Conservation (phyloP, 2,113 vertebrate genomes). For the Petrocephalus zakoni region DNA sequence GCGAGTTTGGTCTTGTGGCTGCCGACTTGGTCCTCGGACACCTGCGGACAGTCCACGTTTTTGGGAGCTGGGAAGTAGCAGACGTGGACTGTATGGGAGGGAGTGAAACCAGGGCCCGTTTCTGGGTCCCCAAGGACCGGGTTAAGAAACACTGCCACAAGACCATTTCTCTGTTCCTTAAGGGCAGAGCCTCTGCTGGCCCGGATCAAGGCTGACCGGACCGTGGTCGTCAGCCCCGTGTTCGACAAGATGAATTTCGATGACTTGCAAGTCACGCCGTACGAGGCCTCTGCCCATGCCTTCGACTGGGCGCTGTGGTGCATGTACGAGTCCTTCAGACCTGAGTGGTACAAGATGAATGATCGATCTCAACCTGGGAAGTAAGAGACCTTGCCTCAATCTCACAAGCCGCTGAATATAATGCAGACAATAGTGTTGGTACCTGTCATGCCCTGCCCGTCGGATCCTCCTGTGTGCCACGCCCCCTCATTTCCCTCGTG, state of each 20-base stretch:
- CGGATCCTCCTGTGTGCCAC: too few species aligned
- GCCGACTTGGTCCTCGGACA: neutral
- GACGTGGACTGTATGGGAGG: too few species aligned
- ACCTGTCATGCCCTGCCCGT: too few species aligned
- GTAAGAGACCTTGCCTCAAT: constrained; percentile 39
- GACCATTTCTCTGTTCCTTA: neutral
- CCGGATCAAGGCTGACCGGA: constrained; percentile 56
- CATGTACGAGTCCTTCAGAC: constrained; percentile 55
- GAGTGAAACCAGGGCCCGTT: too few species aligned
- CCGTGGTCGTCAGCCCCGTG: constrained; percentile 55
- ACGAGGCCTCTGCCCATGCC: constrained; percentile 25
- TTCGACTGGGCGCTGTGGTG: constrained; percentile 65
- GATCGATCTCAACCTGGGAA: constrained; percentile 53
- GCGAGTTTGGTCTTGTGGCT: neutral
- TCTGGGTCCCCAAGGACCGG: neutral
- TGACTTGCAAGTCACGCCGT: constrained; percentile 40
- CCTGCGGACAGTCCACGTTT: neutral
- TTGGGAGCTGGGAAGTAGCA: neutral
- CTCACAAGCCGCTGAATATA: neutral
- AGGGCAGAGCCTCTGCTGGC: constrained; percentile 64
- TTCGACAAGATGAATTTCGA: constrained; percentile 56
- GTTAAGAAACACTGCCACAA: neutral
- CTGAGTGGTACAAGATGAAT: constrained; percentile 53
- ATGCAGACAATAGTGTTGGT: neutral
- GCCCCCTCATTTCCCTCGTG: too few species aligned